Evolutionary conservation across 1,140 invertebrate species (phyloP), one percentile per base, ranked within the genome.

Genomic region (Drosophila ironensis): DNA sequence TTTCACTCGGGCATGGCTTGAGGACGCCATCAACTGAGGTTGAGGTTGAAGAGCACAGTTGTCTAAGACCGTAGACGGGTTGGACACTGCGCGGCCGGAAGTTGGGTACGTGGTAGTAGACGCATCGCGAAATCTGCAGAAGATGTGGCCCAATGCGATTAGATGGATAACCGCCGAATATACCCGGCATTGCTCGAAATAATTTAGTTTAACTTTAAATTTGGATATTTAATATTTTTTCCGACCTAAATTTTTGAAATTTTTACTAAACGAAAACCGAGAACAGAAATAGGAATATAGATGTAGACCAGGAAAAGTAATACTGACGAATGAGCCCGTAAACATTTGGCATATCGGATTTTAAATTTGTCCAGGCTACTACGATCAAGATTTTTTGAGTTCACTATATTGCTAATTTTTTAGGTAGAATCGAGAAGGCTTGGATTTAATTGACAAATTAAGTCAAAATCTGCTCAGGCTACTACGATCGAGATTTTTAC

Each of bases 41-140:
- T 22, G 33, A 11, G 20, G 28, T n/a, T n/a, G n/a, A n/a, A n/a
- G 1, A 38, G 30, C 54, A 56, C 5, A 72, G 41, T 11, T 63
- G 76, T n/a, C 38, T 59, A 5, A 76, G 35, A 16, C 6, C 17
- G 9, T 24, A 6, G 8, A 25, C 1, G 11, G 16, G 2, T 3
- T 46, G 30, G 7, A 78, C 9, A 0, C 42, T 50, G 16, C 67
- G 46, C 0, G 69, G 53, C 2, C 78, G 53, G 7, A 57, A 71
- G 3, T 73, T 47, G 0, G 78, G 78, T 3, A 57, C 47, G 28
- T 84, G 72, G 45, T 84, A 73, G 33, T 54, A 51, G 1, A 82
- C 4, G 30, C 64, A 86, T 19, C 78, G 51, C 3, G 78, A 78
- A 24, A 82, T 61, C 78, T 82, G 78, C 9, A 57, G 44, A n/a